phyloP scores from a whole-genome alignment of 1,140 invertebrate species.

The Telenomus remus region DNA sequence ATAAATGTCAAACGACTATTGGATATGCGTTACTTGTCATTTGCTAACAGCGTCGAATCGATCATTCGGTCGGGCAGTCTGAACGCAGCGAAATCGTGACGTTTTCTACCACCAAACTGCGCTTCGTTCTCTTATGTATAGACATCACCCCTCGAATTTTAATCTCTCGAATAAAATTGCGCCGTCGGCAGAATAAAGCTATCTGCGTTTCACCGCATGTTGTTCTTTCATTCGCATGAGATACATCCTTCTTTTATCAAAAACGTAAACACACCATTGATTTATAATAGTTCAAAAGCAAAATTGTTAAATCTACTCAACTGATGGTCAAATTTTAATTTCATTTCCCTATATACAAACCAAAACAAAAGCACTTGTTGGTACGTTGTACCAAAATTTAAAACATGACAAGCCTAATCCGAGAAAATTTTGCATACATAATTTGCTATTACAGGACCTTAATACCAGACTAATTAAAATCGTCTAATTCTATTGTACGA shows the following conservation, averaged over 20 bases:
- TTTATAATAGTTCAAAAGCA: too few relatives aligned
- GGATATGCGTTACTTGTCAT: conserved; percentile 17
- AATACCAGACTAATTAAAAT: too few relatives aligned
- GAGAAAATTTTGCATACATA: too few relatives aligned
- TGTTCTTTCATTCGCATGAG: conserved; percentile 12
- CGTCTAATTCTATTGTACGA: too few relatives aligned
- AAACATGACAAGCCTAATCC: too few relatives aligned
- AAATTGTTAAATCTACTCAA: too few relatives aligned
- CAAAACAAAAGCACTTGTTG: too few relatives aligned
- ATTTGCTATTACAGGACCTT: too few relatives aligned
- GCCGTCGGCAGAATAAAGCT: conserved; percentile 41
- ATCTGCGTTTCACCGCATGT: conserved; percentile 31
- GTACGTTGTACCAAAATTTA: too few relatives aligned
- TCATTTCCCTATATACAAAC: too few relatives aligned
- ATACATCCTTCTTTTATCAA: not conserved
- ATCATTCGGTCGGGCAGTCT: conserved; percentile 42
- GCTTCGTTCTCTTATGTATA: conserved; percentile 17
- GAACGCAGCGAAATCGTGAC: conserved; percentile 24
- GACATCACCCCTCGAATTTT: conserved; percentile 37
- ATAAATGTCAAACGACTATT: conserved; percentile 33
- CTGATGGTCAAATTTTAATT: too few relatives aligned
- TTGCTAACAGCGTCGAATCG: conserved; percentile 41
- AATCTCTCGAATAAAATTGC: conserved; percentile 53
- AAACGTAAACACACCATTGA: not conserved
- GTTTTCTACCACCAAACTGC: conserved; percentile 11